Conservation (phyloP, 2,113 vertebrate genomes). For the Platichthys stellatus region DNA sequence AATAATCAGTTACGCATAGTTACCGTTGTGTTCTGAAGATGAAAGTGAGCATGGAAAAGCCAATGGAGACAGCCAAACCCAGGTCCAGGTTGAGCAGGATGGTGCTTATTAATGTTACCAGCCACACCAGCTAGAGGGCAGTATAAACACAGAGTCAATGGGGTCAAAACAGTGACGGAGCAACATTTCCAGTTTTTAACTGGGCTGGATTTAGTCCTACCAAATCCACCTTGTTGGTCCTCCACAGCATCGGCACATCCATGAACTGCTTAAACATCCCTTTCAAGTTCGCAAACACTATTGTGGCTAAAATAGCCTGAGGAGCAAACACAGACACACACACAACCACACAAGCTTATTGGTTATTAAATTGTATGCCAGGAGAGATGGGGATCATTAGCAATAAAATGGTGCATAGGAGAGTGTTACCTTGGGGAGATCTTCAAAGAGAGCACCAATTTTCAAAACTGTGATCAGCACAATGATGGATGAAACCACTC, state of each 20-base stretch:
- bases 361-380: neutral
- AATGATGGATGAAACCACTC: conserved; percentile 85
- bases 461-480: conserved; percentile 90
- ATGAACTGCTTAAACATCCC: conserved; percentile 91
- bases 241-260: conserved; percentile 87
- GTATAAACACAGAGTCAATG: conserved; percentile 16
- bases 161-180: neutral
- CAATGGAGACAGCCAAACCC: conserved; percentile 86
- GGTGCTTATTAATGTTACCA: conserved; percentile 88
- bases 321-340: conserved; percentile 30
- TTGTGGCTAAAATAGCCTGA: conserved; percentile 90
- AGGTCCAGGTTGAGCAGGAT: conserved; percentile 90
- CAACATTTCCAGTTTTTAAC: neutral
- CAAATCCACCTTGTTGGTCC: conserved; percentile 86
- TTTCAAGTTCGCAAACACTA: conserved; percentile 91
- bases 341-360: neutral
- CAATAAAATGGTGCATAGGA: neutral
- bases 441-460: conserved; percentile 89
- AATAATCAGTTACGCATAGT: conserved; percentile 54
- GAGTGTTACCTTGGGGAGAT: conserved; percentile 89
- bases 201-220: conserved; percentile 68
- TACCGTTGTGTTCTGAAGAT: conserved; percentile 94
- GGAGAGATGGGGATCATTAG: neutral
- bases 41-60: conserved; percentile 89
- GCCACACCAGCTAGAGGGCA: conserved; percentile 86